A percentile compares a stretch with the other conserved stretches of the same genome.
phyloP scores from a whole-genome alignment of 2,888 invertebrate genomes.

The Campoletis raptor region DNA sequence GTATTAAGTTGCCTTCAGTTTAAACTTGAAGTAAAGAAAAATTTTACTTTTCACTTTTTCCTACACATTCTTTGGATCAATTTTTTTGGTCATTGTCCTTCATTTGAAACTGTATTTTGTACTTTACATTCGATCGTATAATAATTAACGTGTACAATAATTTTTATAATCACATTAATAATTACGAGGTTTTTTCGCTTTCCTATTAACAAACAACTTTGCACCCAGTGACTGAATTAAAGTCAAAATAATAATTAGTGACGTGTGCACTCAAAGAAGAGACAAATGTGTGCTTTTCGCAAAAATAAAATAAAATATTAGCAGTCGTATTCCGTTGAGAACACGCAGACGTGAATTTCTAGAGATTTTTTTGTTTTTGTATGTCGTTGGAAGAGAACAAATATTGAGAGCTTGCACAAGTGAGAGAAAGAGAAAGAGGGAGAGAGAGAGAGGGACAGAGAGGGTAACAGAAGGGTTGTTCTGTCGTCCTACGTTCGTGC shows the following conservation, averaged over 20 bases:
- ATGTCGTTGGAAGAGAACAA: slow-evolving; percentile 2
- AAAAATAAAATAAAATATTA: slow-evolving; percentile 54
- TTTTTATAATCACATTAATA: neutral
- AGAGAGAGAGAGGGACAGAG: slow-evolving; percentile 22
- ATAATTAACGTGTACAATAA: neutral
- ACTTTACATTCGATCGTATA: neutral
- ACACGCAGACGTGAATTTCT: slow-evolving; percentile 32
- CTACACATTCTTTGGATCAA: neutral
- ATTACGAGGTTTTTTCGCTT: neutral
- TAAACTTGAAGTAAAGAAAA: neutral
- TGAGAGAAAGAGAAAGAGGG: neutral
- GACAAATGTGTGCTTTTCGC: slow-evolving; percentile 34
- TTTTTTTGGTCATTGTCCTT: neutral
- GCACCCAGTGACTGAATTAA: neutral
- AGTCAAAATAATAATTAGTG: slow-evolving; percentile 14
- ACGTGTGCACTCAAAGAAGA: slow-evolving; percentile 37
- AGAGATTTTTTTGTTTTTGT: slow-evolving; percentile 20
- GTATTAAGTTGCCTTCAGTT: neutral
- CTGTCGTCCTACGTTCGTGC: slow-evolving; percentile 42
- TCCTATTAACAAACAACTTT: neutral
- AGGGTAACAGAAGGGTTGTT: slow-evolving; percentile 39
- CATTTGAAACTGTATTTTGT: neutral
- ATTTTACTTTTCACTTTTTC: neutral
- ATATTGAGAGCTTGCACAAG: slow-evolving; percentile 22
- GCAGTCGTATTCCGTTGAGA: slow-evolving; percentile 24